Conservation (phyloP, 1,140 invertebrate species). For the Bradysia coprophila region DNA sequence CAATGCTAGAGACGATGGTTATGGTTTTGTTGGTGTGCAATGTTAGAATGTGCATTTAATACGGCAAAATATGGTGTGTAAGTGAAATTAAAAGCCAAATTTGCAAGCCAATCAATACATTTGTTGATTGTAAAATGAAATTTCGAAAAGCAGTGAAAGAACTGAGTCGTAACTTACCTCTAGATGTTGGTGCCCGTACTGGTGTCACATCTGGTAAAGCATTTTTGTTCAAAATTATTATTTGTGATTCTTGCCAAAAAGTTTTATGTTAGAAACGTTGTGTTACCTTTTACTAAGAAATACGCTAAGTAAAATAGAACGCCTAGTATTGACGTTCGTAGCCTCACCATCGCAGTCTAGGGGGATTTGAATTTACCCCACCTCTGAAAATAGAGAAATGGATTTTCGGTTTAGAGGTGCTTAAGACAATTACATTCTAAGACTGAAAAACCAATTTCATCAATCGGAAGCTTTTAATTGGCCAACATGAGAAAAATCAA, state of each 20-base stretch:
- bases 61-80: not conserved
- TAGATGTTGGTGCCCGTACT: not conserved
- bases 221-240: not conserved
- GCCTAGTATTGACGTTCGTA: not conserved
- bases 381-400: not conserved
- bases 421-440: no score
- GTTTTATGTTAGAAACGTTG: not conserved
- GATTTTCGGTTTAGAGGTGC: no score
- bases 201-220: not conserved
- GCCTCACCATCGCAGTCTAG: not conserved
- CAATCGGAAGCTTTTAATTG: no score
- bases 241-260: not conserved
- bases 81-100: not conserved
- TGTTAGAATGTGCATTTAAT: not conserved
- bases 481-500: no score
- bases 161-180: not conserved
- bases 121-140: not conserved
- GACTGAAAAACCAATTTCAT: no score
- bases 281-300: conserved; percentile 1
- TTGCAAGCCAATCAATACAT: not conserved
- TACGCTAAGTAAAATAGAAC: not conserved
- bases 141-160: not conserved
- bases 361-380: not conserved
- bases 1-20: not conserved
- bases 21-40: not conserved